phyloP scores from a whole-genome alignment of 64 coral and sea anemone species.

The Stylophora pistillata region DNA sequence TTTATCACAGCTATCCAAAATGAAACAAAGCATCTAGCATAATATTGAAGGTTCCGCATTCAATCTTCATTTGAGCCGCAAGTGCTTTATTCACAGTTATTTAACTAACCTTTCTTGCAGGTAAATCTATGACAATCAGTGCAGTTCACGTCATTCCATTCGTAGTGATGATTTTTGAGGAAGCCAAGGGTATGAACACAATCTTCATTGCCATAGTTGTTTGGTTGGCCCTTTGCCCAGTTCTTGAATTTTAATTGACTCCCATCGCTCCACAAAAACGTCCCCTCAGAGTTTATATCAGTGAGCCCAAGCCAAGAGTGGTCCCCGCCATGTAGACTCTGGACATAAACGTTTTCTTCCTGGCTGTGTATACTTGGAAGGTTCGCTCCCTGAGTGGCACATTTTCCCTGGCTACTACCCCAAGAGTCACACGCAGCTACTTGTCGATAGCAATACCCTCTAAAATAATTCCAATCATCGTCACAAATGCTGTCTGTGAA shows the following conservation, averaged over 20 bases:
- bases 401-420: neutral
- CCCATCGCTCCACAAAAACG: constrained; percentile 26
- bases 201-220: constrained; percentile 24
- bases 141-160: constrained; percentile 48
- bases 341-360: constrained; percentile 58
- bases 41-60: neutral
- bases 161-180: neutral
- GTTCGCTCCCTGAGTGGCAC: neutral
- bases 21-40: too few species aligned
- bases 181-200: constrained; percentile 50
- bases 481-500: constrained; percentile 16
- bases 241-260: constrained; percentile 16
- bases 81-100: too few species aligned
- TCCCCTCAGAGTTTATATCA: constrained; percentile 29
- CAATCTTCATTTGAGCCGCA: too few species aligned
- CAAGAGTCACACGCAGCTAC: constrained; percentile 30
- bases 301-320: constrained; percentile 47
- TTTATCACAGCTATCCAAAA: too few species aligned
- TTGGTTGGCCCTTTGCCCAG: constrained; percentile 35
- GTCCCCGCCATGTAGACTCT: constrained; percentile 16
- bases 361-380: constrained; percentile 18
- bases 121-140: constrained; percentile 51
- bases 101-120: constrained; percentile 50
- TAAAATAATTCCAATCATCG: constrained; percentile 51
- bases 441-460: constrained; percentile 13